Percentiles rank a stretch among this genome's conserved stretches.
These are phyloP conservation scores for Danio kyathit DNA, from an alignment of 2,797 vertebrate species.

Conservation along the genomic window DNA sequence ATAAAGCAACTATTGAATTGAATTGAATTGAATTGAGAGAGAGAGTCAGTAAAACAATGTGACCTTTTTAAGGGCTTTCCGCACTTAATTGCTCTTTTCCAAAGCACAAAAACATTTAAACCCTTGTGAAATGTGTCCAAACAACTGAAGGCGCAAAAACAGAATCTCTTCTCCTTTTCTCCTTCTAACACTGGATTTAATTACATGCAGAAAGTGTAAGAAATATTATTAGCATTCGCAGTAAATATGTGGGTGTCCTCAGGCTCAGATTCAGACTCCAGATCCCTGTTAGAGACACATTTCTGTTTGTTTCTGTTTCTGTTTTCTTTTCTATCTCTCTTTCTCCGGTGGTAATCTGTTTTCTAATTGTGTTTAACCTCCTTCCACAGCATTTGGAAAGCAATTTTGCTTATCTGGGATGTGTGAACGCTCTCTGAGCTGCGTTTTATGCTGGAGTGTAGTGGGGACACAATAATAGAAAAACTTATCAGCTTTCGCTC, in stretches of 20 bases:
- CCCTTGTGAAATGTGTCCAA: conserved; percentile 35
- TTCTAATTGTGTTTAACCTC: conserved; percentile 40
- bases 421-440: not conserved
- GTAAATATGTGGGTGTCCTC: conserved; percentile 19
- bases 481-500: conserved; percentile 18
- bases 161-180: conserved; percentile 1
- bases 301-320: not conserved
- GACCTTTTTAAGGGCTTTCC: conserved; percentile 36
- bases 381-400: conserved; percentile 25
- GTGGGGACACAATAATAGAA: conserved; percentile 1
- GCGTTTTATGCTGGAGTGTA: not conserved
- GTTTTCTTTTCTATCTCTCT: not conserved
- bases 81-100: conserved; percentile 23
- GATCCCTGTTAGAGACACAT: not conserved
- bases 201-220: conserved; percentile 8
- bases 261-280: conserved; percentile 23
- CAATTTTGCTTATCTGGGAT: conserved; percentile 38
- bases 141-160: conserved; percentile 24
- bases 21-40: too few species aligned
- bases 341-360: conserved; percentile 18
- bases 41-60: conserved; percentile 44
- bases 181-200: conserved; percentile 13
- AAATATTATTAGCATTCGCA: conserved; percentile 14
- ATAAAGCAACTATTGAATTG: too few species aligned
- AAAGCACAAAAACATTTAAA: conserved; percentile 36